Percentiles rank a stretch among this genome's conserved stretches.
These are phyloP conservation scores for Aethes cnicana DNA, from an alignment of 2,888 invertebrate species.

Conservation along the genomic window DNA sequence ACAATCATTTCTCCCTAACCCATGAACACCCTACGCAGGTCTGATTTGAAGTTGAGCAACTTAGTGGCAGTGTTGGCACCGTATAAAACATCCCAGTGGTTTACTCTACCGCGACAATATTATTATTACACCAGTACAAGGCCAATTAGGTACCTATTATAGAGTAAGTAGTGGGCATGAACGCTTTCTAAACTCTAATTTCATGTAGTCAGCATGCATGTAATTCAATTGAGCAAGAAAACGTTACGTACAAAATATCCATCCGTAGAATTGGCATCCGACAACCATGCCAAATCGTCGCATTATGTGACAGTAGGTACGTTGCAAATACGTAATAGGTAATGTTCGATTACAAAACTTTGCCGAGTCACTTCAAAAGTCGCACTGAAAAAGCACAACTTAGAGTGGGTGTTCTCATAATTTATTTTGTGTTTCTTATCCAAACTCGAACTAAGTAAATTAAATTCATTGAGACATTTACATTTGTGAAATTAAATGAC, in stretches of 20 bases:
- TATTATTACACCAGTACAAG: slow-evolving; percentile 1
- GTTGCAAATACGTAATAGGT: slow-evolving; percentile 28
- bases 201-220: slow-evolving; percentile 17
- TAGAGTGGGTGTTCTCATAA: background rate
- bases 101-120: slow-evolving; percentile 7
- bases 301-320: slow-evolving; percentile 23
- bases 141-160: slow-evolving; percentile 10
- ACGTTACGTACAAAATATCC: slow-evolving; percentile 31
- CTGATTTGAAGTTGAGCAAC: slow-evolving; percentile 9
- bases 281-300: slow-evolving; percentile 30
- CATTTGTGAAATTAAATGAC: no score
- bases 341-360: slow-evolving; percentile 27
- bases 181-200: slow-evolving; percentile 30
- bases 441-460: no score
- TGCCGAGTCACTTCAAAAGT: slow-evolving; percentile 11
- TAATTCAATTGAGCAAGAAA: slow-evolving; percentile 31
- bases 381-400: background rate
- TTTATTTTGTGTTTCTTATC: no score
- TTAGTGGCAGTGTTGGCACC: slow-evolving; percentile 2
- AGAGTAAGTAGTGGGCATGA: slow-evolving; percentile 12
- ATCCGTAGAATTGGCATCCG: slow-evolving; percentile 28
- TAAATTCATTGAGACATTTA: no score
- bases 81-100: slow-evolving; percentile 1
- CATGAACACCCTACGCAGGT: slow-evolving; percentile 8
- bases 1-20: background rate